These are phyloP conservation scores for Microtus richardsoni DNA, from an alignment of 2,113 vertebrate species.

Conservation along the genomic window DNA sequence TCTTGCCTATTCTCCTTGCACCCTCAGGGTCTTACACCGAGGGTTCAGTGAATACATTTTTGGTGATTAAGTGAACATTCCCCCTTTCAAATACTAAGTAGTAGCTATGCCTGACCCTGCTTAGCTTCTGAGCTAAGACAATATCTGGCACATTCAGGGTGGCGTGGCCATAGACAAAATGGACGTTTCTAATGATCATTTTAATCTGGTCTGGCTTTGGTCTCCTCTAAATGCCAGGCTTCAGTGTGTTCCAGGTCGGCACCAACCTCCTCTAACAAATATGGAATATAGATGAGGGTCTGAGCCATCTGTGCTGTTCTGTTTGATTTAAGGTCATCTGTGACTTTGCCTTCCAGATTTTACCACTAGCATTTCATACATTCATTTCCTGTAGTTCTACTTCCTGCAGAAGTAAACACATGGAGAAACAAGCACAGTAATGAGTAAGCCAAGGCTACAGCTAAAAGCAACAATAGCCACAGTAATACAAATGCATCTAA, in stretches of 20 bases:
- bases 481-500: slow-evolving; percentile 34
- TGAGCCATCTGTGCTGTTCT: slow-evolving; percentile 72
- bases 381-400: slow-evolving; percentile 61
- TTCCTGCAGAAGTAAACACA: slow-evolving; percentile 59
- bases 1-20: background rate
- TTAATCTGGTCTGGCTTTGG: slow-evolving; percentile 44
- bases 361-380: slow-evolving; percentile 61
- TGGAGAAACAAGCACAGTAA: background rate
- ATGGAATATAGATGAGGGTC: slow-evolving; percentile 73
- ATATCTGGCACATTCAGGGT: background rate
- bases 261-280: slow-evolving; percentile 63
- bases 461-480: slow-evolving; percentile 38
- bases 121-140: background rate
- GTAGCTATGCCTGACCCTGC: background rate
- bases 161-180: background rate
- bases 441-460: slow-evolving; percentile 23
- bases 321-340: slow-evolving; percentile 74
- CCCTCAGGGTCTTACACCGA: background rate
- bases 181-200: slow-evolving; percentile 45
- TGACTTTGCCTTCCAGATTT: slow-evolving; percentile 58
- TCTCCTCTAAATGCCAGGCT: slow-evolving; percentile 65
- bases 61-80: slow-evolving; percentile 29
- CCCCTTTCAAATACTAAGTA: background rate
- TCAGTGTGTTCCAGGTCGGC: slow-evolving; percentile 32
- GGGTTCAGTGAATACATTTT: slow-evolving; percentile 51